Conservation (phyloP, 2,888 invertebrate genomes). For the Criorhina ranunculi region DNA sequence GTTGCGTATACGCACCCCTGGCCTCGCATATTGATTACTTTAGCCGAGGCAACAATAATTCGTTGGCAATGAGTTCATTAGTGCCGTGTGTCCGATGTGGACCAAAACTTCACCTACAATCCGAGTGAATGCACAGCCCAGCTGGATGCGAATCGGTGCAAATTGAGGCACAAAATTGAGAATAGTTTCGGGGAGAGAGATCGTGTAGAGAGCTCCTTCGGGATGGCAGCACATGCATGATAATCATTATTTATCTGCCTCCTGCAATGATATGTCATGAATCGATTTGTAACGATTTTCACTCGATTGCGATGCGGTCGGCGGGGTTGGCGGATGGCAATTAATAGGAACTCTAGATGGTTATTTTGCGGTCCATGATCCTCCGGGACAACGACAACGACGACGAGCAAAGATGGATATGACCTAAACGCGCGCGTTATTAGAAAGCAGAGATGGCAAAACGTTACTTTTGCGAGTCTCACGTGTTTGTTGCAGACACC, state of each 20-base stretch:
- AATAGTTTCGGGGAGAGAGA: constrained; percentile 39
- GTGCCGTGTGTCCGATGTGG: constrained; percentile 75
- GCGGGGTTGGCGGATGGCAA: constrained; percentile 55
- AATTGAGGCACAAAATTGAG: constrained; percentile 59
- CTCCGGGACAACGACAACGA: constrained; percentile 49
- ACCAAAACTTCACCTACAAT: constrained; percentile 67
- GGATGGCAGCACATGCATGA: constrained; percentile 65
- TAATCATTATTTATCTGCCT: constrained; percentile 73
- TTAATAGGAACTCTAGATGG: constrained; percentile 64
- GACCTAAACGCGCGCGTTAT: constrained; percentile 69
- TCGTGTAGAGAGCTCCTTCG: constrained; percentile 62
- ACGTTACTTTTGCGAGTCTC: constrained; percentile 52
- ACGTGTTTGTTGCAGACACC: constrained; percentile 54
- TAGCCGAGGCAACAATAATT: constrained; percentile 37
- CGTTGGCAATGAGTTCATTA: constrained; percentile 79
- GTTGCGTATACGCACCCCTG: constrained; percentile 52
- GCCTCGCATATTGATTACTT: constrained; percentile 56
- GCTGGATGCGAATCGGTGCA: constrained; percentile 44
- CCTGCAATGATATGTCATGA: constrained; percentile 75
- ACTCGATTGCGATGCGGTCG: constrained; percentile 50
- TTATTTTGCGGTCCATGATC: constrained; percentile 10
- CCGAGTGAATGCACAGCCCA: constrained; percentile 18
- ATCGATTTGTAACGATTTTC: constrained; percentile 76
- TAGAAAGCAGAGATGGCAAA: constrained; percentile 70
- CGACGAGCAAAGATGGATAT: constrained; percentile 65